These are phyloP conservation scores for Mythimna albipuncta DNA, from an alignment of 2,888 invertebrate species.

Conservation along the genomic window DNA sequence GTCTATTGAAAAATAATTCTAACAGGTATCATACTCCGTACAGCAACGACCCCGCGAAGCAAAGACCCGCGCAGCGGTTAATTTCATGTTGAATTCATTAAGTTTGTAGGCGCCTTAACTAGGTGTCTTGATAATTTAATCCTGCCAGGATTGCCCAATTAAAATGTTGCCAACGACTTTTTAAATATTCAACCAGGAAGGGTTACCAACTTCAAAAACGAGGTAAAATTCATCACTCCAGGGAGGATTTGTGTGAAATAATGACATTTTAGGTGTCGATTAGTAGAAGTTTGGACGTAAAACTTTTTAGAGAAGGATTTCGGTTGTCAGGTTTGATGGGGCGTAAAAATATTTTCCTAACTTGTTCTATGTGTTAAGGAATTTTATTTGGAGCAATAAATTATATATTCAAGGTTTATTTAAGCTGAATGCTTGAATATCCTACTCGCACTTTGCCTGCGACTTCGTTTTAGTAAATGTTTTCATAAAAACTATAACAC, in stretches of 20 bases:
- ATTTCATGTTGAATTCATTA: conserved; percentile 89
- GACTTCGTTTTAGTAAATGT: too few relatives aligned
- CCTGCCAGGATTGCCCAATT: conserved; percentile 89
- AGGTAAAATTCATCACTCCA: conserved; percentile 85
- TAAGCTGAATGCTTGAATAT: not conserved
- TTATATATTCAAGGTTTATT: not conserved
- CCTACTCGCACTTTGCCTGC: too few relatives aligned
- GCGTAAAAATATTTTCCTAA: conserved; percentile 55
- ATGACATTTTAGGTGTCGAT: conserved; percentile 90
- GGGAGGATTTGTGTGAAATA: conserved; percentile 85
- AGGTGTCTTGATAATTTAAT: conserved; percentile 91
- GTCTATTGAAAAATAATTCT: too few relatives aligned
- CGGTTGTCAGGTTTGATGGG: conserved; percentile 66
- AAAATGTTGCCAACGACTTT: conserved; percentile 90
- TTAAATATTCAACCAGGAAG: conserved; percentile 88
- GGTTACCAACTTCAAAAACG: conserved; percentile 87
- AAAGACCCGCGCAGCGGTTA: conserved; percentile 72
- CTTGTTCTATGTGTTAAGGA: conserved; percentile 2
- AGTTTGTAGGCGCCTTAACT: conserved; percentile 86
- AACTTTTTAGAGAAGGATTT: conserved; percentile 77
- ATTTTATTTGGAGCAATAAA: conserved; percentile 18
- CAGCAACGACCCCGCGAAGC: conserved; percentile 54
- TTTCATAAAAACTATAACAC: too few relatives aligned
- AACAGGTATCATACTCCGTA: conserved; percentile 55
- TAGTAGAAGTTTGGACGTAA: conserved; percentile 81